These are phyloP conservation scores for Connochaetes taurinus DNA, from an alignment of 2,113 vertebrate genomes.

Conservation along the genomic window DNA sequence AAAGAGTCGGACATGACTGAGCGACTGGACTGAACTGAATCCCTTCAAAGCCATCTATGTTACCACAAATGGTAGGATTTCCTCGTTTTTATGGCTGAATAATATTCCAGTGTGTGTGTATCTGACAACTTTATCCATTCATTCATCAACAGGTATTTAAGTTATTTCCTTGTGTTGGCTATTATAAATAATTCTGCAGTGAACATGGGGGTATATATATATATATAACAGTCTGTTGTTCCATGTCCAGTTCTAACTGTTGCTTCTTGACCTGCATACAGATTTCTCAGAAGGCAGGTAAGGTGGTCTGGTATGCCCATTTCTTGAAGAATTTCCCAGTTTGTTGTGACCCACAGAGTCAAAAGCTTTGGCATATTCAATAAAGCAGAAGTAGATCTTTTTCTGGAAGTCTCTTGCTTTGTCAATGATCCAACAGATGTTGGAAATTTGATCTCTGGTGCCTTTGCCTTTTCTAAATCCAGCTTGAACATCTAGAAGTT, in stretches of 20 bases:
- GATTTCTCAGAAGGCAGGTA: not conserved
- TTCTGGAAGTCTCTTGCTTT: not conserved
- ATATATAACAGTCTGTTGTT: not conserved
- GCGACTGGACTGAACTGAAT: not conserved
- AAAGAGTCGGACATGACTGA: no score
- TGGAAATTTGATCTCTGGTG: not conserved
- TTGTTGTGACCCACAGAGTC: not conserved
- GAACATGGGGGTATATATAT: not conserved
- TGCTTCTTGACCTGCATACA: not conserved
- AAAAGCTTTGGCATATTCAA: not conserved
- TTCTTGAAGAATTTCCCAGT: not conserved
- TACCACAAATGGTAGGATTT: not conserved
- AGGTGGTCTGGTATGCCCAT: not conserved
- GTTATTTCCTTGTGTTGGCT: not conserved
- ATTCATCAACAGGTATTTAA: not conserved
- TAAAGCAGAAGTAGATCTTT: not conserved
- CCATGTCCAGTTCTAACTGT: not conserved
- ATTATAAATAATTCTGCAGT: not conserved
- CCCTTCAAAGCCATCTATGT: not conserved
- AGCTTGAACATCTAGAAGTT: not conserved
- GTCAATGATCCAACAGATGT: not conserved
- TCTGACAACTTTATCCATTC: not conserved
- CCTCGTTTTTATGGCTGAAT: not conserved
- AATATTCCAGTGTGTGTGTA: not conserved
- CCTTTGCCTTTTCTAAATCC: not conserved